phyloP scores from a whole-genome alignment of 1,140 invertebrate genomes.

The Bombus superbus region DNA sequence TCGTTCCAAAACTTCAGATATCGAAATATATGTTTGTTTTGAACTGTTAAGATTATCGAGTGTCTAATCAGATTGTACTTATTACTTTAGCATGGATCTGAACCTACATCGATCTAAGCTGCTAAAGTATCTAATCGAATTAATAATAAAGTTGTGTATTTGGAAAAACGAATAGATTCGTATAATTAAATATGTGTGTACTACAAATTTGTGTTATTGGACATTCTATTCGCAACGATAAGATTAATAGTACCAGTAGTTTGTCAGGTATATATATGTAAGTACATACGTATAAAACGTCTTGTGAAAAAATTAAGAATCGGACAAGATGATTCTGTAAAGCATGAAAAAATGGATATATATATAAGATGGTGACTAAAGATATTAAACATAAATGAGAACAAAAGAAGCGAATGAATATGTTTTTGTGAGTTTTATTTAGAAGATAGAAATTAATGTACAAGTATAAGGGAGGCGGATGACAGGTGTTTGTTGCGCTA shows the following conservation, averaged over 20 bases:
- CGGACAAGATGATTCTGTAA: background rate
- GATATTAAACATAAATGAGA: background rate
- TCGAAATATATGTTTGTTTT: background rate
- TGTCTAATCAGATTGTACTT: background rate
- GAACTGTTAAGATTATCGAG: background rate
- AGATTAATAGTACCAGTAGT: constrained; percentile 52
- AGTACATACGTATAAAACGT: constrained; percentile 5
- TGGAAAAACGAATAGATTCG: constrained; percentile 5
- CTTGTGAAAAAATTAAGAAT: background rate
- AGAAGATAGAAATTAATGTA: constrained; percentile 70
- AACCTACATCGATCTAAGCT: background rate
- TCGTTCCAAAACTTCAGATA: background rate
- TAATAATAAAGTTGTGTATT: background rate
- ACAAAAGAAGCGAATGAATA: constrained; percentile 14
- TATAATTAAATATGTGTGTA: constrained; percentile 3
- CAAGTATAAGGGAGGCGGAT: constrained; percentile 58
- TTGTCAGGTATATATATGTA: background rate
- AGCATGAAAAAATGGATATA: background rate
- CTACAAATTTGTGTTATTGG: constrained; percentile 40
- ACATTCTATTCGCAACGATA: constrained; percentile 17
- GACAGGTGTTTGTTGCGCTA: constrained; percentile 36
- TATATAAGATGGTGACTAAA: background rate
- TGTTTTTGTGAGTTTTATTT: constrained; percentile 64
- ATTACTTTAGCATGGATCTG: background rate
- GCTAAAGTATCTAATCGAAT: background rate